These are phyloP conservation scores for Cephalopholis sonnerati DNA, from an alignment of 2,113 vertebrate species.

Conservation along the genomic window DNA sequence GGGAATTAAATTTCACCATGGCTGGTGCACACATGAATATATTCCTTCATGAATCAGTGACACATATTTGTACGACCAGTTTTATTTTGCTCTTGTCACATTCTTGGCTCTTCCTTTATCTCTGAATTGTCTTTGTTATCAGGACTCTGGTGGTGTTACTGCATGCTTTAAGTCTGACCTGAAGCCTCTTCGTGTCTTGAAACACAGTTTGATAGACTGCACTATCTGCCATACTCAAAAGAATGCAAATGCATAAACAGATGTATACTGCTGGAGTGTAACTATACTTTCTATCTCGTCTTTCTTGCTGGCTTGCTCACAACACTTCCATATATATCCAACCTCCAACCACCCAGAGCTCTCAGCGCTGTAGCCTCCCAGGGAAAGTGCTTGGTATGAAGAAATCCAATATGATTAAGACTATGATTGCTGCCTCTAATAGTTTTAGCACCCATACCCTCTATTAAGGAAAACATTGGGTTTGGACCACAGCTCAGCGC, in stretches of 20 bases:
- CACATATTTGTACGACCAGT: constrained; percentile 25
- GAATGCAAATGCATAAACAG: not conserved
- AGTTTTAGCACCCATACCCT: constrained; percentile 76
- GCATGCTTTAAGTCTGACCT: not conserved
- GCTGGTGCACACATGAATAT: constrained; percentile 58
- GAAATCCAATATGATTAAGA: constrained; percentile 79
- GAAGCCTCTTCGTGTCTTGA: constrained; percentile 9
- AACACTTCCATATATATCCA: constrained; percentile 32
- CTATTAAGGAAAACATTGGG: constrained; percentile 78
- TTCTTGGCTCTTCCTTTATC: constrained; percentile 51
- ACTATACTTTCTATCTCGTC: not conserved
- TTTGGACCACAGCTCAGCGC: constrained; percentile 69
- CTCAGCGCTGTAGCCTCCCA: constrained; percentile 32
- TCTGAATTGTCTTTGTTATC: constrained; percentile 20
- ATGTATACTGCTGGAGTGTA: not conserved
- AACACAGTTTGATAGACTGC: not conserved
- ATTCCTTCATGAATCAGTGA: constrained; percentile 35
- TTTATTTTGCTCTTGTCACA: constrained; percentile 43
- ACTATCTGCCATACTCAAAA: not conserved
- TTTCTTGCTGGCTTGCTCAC: not conserved
- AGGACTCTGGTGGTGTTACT: not conserved
- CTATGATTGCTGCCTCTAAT: constrained; percentile 74
- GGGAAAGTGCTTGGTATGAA: constrained; percentile 72
- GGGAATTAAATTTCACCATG: constrained; percentile 19
- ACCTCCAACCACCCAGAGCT: constrained; percentile 35